Evolutionary conservation across 2,113 vertebrate species (phyloP).

Genomic region (Dolichallabes microphthalmus): DNA sequence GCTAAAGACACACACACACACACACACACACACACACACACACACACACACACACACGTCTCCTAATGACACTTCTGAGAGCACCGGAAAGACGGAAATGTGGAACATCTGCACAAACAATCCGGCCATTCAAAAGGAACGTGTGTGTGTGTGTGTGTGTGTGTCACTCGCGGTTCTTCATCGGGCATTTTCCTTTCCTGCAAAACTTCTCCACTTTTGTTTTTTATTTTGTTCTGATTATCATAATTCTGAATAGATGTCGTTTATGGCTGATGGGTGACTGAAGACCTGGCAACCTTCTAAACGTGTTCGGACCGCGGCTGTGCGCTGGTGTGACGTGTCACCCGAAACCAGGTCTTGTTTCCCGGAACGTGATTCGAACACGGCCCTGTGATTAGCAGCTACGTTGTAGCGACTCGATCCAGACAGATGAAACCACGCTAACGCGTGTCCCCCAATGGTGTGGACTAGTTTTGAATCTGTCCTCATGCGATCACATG

Average conservation of each 20-base stretch:
- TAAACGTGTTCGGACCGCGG: background rate
- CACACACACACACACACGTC: background rate
- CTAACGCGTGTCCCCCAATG: no score
- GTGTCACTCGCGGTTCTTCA: background rate
- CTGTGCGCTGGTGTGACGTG: background rate
- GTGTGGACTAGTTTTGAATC: background rate
- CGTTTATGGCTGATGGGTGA: background rate
- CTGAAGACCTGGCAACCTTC: background rate
- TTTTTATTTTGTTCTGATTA: background rate
- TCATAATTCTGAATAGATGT: background rate
- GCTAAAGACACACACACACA: background rate
- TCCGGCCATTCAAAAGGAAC: conserved; percentile 25
- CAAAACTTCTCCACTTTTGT: background rate
- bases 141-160: no score
- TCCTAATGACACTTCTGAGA: conserved; percentile 23
- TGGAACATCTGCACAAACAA: conserved; percentile 43
- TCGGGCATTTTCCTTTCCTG: background rate
- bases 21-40: background rate
- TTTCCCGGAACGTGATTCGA: background rate
- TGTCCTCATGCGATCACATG: background rate
- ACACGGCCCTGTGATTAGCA: no score
- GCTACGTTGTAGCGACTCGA: no score
- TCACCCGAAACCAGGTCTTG: background rate
- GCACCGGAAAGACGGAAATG: conserved; percentile 12
- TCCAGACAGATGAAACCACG: no score